Conservation (phyloP, 2,113 vertebrate genomes). For the Megaceryle torquata region DNA sequence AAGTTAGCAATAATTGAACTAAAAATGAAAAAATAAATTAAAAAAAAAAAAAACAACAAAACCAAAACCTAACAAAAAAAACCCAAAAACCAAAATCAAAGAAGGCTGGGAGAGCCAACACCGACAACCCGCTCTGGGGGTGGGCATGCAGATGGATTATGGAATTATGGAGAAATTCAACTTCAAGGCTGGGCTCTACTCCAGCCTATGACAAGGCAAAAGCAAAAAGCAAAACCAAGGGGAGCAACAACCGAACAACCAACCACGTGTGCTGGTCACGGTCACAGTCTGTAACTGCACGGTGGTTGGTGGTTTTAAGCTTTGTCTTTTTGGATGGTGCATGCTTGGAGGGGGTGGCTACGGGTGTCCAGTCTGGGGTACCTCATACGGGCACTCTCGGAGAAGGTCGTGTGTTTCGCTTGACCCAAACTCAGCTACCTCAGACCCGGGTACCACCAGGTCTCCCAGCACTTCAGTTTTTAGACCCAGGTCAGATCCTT, state of each 20-base stretch:
- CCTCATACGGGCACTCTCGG: not conserved
- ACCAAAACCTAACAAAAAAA: not conserved
- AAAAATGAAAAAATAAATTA: not conserved
- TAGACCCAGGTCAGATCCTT: not conserved
- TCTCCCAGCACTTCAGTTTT: not conserved
- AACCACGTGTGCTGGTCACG: not conserved
- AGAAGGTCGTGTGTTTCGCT: not conserved
- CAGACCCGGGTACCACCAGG: not conserved
- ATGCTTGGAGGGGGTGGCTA: rapidly evolving
- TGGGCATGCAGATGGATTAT: slow-evolving; percentile 64
- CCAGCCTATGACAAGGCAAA: slow-evolving; percentile 38
- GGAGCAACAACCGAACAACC: not conserved
- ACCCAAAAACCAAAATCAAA: slow-evolving; percentile 21
- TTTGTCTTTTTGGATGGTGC: rapidly evolving
- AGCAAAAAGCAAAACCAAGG: not conserved
- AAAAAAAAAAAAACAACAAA: not conserved
- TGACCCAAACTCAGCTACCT: not conserved
- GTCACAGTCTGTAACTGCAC: not conserved
- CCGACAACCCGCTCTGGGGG: slow-evolving; percentile 54
- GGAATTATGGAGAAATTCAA: slow-evolving; percentile 23
- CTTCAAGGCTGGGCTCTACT: not conserved
- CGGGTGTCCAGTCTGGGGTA: not conserved
- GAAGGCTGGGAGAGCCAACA: slow-evolving; percentile 54
- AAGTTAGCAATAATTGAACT: slow-evolving; percentile 77
- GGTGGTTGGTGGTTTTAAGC: not conserved